Evolutionary conservation across 2,797 vertebrate species (phyloP).

Genomic region (Scarus forsteni): DNA sequence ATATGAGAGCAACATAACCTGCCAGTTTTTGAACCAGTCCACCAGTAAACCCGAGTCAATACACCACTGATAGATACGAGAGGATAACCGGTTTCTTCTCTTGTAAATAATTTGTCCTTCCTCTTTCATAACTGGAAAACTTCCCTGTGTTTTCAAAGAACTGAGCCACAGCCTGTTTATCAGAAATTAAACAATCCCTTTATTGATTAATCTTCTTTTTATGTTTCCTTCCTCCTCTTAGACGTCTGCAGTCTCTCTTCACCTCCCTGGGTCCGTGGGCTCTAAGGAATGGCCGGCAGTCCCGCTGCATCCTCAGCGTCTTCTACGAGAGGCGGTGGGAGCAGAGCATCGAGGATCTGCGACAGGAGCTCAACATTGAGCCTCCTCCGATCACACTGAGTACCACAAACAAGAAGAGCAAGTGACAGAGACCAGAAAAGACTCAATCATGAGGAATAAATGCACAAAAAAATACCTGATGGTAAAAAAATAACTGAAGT

Average conservation of each 20-base stretch:
- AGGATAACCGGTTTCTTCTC: neutral
- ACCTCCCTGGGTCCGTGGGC: slow-evolving; percentile 92
- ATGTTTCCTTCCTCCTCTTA: slow-evolving; percentile 52
- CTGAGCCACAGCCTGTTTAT: neutral
- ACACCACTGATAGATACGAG: neutral
- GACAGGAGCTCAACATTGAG: slow-evolving; percentile 90
- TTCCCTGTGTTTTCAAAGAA: slow-evolving; percentile 2
- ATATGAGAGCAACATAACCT: neutral
- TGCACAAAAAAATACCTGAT: slow-evolving; percentile 16
- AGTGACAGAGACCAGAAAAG: slow-evolving; percentile 10
- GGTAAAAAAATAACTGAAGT: no score
- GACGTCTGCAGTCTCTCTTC: slow-evolving; percentile 84
- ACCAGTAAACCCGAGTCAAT: neutral
- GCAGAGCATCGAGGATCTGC: slow-evolving; percentile 88
- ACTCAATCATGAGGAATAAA: neutral
- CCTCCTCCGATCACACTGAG: slow-evolving; percentile 65
- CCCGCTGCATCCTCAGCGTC: slow-evolving; percentile 89
- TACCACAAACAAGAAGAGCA: slow-evolving; percentile 23
- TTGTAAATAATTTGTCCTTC: slow-evolving; percentile 29
- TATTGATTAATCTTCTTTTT: neutral
- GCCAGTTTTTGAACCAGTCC: neutral
- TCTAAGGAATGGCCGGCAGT: slow-evolving; percentile 79
- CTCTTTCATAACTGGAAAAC: slow-evolving; percentile 11
- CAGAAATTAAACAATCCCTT: neutral
- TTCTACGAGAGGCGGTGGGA: slow-evolving; percentile 96